Base-by-base conservation (phyloP, 1,140 invertebrate species). In the Plodia interpunctella region DNA sequence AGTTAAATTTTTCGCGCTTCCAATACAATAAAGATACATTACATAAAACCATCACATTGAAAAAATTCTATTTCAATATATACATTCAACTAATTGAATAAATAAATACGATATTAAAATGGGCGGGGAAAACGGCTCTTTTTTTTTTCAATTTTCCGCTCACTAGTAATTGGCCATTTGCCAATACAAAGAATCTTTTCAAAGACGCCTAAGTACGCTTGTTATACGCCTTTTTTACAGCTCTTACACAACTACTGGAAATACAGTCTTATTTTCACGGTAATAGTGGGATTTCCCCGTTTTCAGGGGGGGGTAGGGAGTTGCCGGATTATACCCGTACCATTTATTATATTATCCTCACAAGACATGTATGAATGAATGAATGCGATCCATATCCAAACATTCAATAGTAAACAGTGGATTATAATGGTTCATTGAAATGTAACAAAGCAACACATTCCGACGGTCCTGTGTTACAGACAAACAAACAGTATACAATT, bases 361-460 rank as follows among this genome's bases (percentile, higher is more conserved):
- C 13, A 35, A 35, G 32, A 35, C 4, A 35, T 15, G n/a, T 15
- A 44, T n/a, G n/a, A 44, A 44, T 44, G 38, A 38, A 44, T 44
- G 38, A 44, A 38, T 38, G 35, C 5, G 13, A 11, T 8, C 15
- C 38, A 44, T 44, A 44, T 13, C 38, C 13, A 15, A 44, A 2
- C 38, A 44, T 44, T 15, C 38, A 44, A 44, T 44, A 44, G 38
- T 44, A 44, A 44, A 44, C 38, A 44, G 38, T 44, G 38, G 13
- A 15, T 5, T 44, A 44, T 44, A 44, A n/a, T 44, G 13, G 38
- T 44, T 15, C 30, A 32, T 32, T 8, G 30, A 32, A 32, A 32
- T 32, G 15, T 10, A n/a, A 44, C 13, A 44, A 44, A 35, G 32
- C 32, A 3, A 9, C 32, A n/a, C 38, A 44, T 44, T 44, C 38